Conservation (phyloP, 2,888 invertebrate species). For the Hydroisotoma schaefferi region DNA sequence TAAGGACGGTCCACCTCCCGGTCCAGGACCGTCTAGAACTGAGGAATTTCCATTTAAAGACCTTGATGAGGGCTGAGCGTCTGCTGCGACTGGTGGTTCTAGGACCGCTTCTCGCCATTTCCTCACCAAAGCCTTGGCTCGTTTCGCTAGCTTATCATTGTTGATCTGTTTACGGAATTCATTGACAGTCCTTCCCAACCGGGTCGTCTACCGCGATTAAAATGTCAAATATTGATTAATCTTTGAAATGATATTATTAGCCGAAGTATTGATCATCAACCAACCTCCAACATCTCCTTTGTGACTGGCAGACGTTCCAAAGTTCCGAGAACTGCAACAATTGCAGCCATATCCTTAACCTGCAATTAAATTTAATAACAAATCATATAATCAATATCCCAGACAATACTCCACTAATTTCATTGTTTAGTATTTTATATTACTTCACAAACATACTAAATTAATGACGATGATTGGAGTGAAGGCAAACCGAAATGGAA, state of each 20-base stretch:
- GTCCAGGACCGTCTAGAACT: background rate
- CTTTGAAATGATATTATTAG: background rate
- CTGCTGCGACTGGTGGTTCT: constrained; percentile 52
- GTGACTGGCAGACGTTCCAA: constrained; percentile 88
- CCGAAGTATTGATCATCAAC: background rate
- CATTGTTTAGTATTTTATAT: too few species aligned
- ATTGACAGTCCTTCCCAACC: constrained; percentile 90
- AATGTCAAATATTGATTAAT: constrained; percentile 7
- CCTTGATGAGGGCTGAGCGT: constrained; percentile 1
- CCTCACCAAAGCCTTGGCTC: constrained; percentile 87
- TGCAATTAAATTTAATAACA: constrained; percentile 55
- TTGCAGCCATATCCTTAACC: constrained; percentile 93
- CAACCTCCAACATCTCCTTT: constrained; percentile 82
- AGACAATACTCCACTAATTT: too few species aligned
- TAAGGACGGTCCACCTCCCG: constrained; percentile 6
- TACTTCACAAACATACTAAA: background rate
- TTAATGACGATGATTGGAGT: too few species aligned
- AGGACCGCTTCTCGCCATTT: constrained; percentile 86
- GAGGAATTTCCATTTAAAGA: constrained; percentile 20
- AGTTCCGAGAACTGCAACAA: constrained; percentile 86
- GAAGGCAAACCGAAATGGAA: too few species aligned
- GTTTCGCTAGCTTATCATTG: constrained; percentile 77
- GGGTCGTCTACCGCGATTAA: constrained; percentile 69
- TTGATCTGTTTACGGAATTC: constrained; percentile 81
- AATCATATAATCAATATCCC: constrained; percentile 14